Conservation (phyloP, 23 tunicate genomes). For the Pegea sp. region DNA sequence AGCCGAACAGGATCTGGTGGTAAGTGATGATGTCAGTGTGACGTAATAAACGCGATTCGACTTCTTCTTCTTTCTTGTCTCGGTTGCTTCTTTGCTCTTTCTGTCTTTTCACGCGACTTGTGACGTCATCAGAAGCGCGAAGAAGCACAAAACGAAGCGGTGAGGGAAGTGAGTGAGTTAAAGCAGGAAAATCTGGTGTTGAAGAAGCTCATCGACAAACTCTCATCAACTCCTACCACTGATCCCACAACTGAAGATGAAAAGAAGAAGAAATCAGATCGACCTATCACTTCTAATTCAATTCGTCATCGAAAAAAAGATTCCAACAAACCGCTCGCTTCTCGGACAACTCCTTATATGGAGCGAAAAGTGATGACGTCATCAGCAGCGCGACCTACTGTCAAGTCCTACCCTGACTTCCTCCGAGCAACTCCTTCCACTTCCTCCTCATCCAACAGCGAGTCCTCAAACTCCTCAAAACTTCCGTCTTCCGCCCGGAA, state of each 20-base stretch:
- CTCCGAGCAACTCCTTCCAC: neutral
- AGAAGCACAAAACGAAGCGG: neutral
- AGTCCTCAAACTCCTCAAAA: neutral
- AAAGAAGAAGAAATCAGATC: neutral
- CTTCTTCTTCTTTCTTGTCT: neutral
- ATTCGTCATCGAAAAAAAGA: neutral
- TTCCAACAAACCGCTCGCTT: neutral
- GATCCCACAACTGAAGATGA: neutral
- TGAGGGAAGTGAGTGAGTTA: neutral
- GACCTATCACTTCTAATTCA: neutral
- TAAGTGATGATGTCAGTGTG: neutral
- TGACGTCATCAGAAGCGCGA: too few relatives aligned
- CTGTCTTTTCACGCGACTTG: neutral
- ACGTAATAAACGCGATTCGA: neutral
- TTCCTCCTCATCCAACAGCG: neutral
- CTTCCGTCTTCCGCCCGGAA: neutral
- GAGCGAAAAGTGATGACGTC: neutral
- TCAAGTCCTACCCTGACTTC: too few relatives aligned
- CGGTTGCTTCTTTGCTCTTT: neutral
- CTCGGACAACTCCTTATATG: neutral
- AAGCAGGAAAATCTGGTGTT: neutral
- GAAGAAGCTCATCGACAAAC: slow-evolving; percentile 1
- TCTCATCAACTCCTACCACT: neutral
- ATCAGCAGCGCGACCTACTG: neutral
- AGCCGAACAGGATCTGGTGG: neutral